Evolutionary conservation across 2,888 invertebrate species (phyloP), one percentile per base, ranked within the genome.

Genomic region (Tenthredo amoena): DNA sequence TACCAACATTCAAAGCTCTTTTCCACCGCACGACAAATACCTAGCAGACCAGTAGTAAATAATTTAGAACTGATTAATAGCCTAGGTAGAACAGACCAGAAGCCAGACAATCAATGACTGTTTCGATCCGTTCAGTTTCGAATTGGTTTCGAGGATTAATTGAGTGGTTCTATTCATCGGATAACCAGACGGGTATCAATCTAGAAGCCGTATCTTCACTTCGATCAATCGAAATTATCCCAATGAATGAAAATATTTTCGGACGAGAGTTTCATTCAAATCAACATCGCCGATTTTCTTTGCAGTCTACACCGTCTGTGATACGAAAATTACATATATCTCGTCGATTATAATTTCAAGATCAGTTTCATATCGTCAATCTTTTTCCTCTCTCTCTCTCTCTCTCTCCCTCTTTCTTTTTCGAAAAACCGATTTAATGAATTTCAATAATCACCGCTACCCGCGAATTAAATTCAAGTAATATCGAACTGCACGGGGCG

Each of bases 91-190:
- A n/a, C 6, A 34, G 34, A 34, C 12, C 68, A 34, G 18, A 68
- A 68, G 18, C 34, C 6, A 26, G 26, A 26, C 68, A 68, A 68
- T 68, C 26, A 68, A 68, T 68, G 68, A 68, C 34, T 34, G 68
- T 68, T 15, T 68, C 68, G 68, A 68, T 68, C 31, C 68, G 31
- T 34, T 68, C 68, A 68, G 18, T 68, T 18, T 31, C 68, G 34
- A 26, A 68, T 68, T 18, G 31, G 68, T 26, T 18, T 34, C 31
- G 12, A 34, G 31, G 68, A 47, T 43, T 74, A 47, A 74, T 74
- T 21, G 15, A 74, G 21, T 74, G 74, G 43, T 74, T 74, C 47
- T 47, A 74, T 74, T 43, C 47, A 74, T 15, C 15, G 5, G 74
- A 43, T 31, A 74, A 18, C 68, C 68, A 68, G 26, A 31, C 34